Base-by-base conservation (phyloP, 2,113 vertebrate genomes). In the Brevimyrus niger region DNA sequence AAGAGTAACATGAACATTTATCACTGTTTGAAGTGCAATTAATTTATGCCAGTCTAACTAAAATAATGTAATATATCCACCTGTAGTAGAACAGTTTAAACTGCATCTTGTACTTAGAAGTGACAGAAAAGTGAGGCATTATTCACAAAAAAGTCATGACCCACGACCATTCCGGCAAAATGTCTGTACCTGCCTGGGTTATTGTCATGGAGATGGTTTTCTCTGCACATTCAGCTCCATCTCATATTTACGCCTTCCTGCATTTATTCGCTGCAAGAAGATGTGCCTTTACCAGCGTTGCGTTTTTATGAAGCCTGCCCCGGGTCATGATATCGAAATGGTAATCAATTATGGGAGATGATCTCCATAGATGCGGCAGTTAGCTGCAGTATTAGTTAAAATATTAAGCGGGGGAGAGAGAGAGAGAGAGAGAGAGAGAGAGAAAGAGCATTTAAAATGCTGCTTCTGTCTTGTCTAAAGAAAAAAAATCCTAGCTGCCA, bases 291-390 rank as follows among this genome's bases (percentile, higher is more conserved):
- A 53, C 10, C 1, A 0, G 84, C 21, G 2, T 38, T 53, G 23
- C 2, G 10, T 89, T 90, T 76, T 90, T 90, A 76, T 89, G 76
- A 89, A 89, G 48, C 38, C 23, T 58, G 87, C 90, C 47, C 35
- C 23, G 42, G 91, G 90, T 91, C 87, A 89, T 86, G 35, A 44
- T 89, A 47, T 58, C 46, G 82, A 90, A 90, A 53, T 58, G 82
- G n/a, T 89, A 87, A 89, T 91, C 87, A 87, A 90, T 92, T 92
- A 90, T 27, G 87, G 88, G 90, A 88, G 76, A 91, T 90, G 89
- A 88, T 90, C 89, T 73, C 42, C 1, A 84, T 35, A 46, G 46
- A 80, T 87, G 87, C 46, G 31, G 76, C 85, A 86, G 82, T 42
- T 73, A 92, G 89, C 73, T 88, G 35, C 6, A 19, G 50, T 84